Evolutionary conservation across 2,113 vertebrate genomes (phyloP), one percentile per base, ranked within the genome.

Genomic region (Oplegnathus fasciatus): DNA sequence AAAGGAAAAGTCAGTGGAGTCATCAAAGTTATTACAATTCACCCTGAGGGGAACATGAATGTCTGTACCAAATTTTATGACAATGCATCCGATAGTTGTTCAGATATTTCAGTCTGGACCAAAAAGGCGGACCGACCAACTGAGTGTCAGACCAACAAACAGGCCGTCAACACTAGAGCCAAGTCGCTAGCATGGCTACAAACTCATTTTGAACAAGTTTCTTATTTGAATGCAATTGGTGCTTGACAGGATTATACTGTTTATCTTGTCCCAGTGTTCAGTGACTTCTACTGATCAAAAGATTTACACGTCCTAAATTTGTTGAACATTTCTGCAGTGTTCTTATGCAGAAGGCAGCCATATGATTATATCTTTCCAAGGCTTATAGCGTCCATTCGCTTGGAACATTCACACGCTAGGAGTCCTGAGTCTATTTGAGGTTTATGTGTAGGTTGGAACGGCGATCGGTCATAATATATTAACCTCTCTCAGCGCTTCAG

Each of bases 381-480:
- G 37, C 61, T 57, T 13, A 30, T 20, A 71, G 44, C 7, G 13
- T 71, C 70, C 70, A 26, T n/a, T 68, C 18, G 40, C 69, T 66
- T 58, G 60, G 60, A 84, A 62, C 40, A 54, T 61, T 18, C 60
- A 42, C 46, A 69, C 8, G 44, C 69, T 68, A 14, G 9, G 52
- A 58, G 66, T 78, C 66, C 79, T 15, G 60, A 75, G 50, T 92
- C 84, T 88, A 88, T 91, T 90, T 89, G 75, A 86, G 80, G 58
- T 78, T 58, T 55, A 34, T 67, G 89, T 84, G 89, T 92, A 78
- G 88, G 92, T 62, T 87, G 86, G 60, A 30, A 67, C 64, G 77
- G 40, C 9, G 52, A 78, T 74, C 18, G 84, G 86, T 91, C 90
- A 80, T 79, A 75, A 83, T 85, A 69, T 13, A 89, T 87, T 88